Evolutionary conservation across 2,113 vertebrate genomes (phyloP), one percentile per base, ranked within the genome.

Genomic region (Notarius quadriscutis): DNA sequence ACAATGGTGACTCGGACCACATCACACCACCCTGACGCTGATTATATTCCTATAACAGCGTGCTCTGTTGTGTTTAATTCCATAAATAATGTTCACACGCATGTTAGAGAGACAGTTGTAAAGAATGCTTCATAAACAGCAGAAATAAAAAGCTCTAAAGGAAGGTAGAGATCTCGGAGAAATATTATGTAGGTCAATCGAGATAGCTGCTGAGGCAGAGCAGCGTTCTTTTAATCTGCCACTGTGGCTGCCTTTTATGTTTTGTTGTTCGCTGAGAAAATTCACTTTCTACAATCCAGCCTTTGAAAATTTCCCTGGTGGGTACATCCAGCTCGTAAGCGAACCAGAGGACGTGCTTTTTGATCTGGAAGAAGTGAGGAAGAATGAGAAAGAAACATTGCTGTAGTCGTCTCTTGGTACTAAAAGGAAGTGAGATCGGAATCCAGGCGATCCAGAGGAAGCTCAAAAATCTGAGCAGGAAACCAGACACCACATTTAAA

Each of bases 101-200:
- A 78, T 20, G 27, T 30, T 50, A 84, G 51, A 82, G 62, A 18
- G 4, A 63, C 34, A 74, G 30, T 27, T 79, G 79, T 78, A 80
- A 87, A 53, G 72, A 51, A 71, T 80, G 71, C 41, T 86, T 86
- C 53, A 71, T 62, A 79, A 67, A 71, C n/a, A 60, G 50, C 15
- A 88, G 91, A 89, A 86, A 60, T 25, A n/a, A 17, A 63, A 78
- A 22, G 80, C 25, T 51, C 71, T 63, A 65, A 83, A 78, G 89
- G 91, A 91, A 81, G 84, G 10, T 30, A 17, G 20, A 22, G 20
- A 34, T 81, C 11, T 60, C 91, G 91, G 90, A 93, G 93, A 93
- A 88, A 92, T 88, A 89, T 89, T 93, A 94, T 94, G 93, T 94
- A 93, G 93, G 95, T 94, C 93, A 94, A 92, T 93, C 91, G 93